Conservation (phyloP, 2,888 invertebrate genomes). For the Tuta absoluta region DNA sequence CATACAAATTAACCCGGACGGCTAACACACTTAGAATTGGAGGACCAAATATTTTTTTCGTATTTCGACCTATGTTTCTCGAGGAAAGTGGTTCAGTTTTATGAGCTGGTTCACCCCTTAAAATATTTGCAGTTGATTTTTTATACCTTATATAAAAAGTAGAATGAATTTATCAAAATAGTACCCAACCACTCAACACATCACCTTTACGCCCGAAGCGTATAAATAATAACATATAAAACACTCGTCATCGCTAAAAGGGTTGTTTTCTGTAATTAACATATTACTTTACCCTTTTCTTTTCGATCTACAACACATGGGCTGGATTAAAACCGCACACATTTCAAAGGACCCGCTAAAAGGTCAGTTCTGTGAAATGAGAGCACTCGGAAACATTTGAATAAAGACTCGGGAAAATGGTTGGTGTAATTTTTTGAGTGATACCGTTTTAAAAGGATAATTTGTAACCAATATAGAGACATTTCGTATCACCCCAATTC, state of each 20-base stretch:
- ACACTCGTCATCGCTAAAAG: slow-evolving; percentile 53
- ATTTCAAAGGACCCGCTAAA: slow-evolving; percentile 45
- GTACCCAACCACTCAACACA: slow-evolving; percentile 43
- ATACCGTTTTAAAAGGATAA: no score
- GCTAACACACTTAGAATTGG: no score
- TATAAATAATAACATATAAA: slow-evolving; percentile 47
- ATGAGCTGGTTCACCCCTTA: no score
- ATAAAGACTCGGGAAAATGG: not conserved
- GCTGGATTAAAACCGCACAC: slow-evolving; percentile 47
- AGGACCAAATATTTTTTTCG: no score
- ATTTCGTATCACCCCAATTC: no score
- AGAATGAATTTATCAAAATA: not conserved
- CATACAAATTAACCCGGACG: no score
- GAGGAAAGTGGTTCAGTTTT: no score
- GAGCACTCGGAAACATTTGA: not conserved
- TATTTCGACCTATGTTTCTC: no score
- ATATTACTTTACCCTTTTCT: slow-evolving; percentile 58
- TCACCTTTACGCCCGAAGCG: slow-evolving; percentile 42
- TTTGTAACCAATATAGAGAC: no score
- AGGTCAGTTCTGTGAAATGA: slow-evolving; percentile 30
- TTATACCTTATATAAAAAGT: no score
- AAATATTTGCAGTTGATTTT: no score
- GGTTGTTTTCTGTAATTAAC: slow-evolving; percentile 63
- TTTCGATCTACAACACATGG: slow-evolving; percentile 55
- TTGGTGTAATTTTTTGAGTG: not conserved